These are phyloP conservation scores for Scomber japonicus DNA, from an alignment of 2,113 vertebrate genomes.

Conservation along the genomic window DNA sequence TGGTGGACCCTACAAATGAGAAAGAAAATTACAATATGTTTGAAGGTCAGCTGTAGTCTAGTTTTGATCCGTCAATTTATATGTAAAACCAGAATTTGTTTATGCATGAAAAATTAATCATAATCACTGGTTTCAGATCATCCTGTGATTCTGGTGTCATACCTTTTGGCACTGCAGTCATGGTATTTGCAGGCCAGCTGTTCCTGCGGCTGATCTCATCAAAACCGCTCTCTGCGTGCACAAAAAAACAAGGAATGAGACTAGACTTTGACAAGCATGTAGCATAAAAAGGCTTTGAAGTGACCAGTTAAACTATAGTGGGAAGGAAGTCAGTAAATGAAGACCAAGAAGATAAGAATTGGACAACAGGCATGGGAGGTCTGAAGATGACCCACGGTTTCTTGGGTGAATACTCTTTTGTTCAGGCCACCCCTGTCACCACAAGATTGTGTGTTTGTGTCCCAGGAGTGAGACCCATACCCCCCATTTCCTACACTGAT, in stretches of 20 bases:
- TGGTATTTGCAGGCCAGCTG: conserved; percentile 82
- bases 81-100: background rate
- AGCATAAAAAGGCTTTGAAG: conserved; percentile 68
- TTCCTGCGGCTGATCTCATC: conserved; percentile 86
- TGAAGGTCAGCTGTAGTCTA: background rate
- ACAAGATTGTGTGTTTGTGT: conserved; percentile 81
- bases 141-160: background rate
- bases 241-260: conserved; percentile 44
- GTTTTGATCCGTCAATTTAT: background rate
- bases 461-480: conserved; percentile 69
- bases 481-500: conserved; percentile 78
- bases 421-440: conserved; percentile 62
- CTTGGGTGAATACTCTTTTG: conserved; percentile 77
- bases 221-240: conserved; percentile 80
- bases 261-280: conserved; percentile 22
- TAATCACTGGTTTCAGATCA: background rate
- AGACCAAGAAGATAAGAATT: conserved; percentile 61
- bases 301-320: conserved; percentile 27
- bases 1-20: conserved; percentile 73
- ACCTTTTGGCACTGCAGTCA: conserved; percentile 84
- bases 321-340: conserved; percentile 74
- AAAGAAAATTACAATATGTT: background rate
- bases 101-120: background rate
- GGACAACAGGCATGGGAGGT: conserved; percentile 39
- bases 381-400: conserved; percentile 74